These are phyloP conservation scores for Drosophila subpulchrella DNA, from an alignment of 1,140 invertebrate species.

Conservation along the genomic window DNA sequence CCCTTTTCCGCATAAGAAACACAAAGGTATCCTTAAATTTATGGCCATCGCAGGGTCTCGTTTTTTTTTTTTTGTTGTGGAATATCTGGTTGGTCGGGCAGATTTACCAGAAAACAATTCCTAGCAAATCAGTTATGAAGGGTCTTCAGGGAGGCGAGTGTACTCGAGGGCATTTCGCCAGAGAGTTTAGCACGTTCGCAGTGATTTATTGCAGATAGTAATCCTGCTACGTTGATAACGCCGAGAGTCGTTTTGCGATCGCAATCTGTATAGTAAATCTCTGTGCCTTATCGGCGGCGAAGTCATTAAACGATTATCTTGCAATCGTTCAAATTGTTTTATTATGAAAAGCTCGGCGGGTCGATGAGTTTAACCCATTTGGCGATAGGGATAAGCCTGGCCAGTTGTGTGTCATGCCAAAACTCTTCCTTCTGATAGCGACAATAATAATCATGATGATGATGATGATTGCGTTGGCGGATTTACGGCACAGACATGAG, in stretches of 20 bases:
- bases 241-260: constrained; percentile 10
- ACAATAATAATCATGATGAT: constrained; percentile 2
- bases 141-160: constrained; percentile 19
- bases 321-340: constrained; percentile 60
- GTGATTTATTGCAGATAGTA: constrained; percentile 42
- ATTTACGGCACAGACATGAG: constrained; percentile 35
- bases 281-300: constrained; percentile 40
- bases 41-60: constrained; percentile 32
- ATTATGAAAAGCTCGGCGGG: constrained; percentile 27
- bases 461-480: constrained; percentile 28
- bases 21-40: constrained; percentile 60
- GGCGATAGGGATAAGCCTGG: constrained; percentile 30
- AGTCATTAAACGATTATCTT: constrained; percentile 63
- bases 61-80: constrained; percentile 2
- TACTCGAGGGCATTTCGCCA: constrained; percentile 3
- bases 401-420: constrained; percentile 28
- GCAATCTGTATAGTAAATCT: constrained; percentile 42
- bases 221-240: constrained; percentile 30
- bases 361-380: constrained; percentile 19
- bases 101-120: constrained; percentile 11
- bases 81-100: constrained; percentile 12
- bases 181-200: constrained; percentile 34
- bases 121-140: constrained; percentile 52
- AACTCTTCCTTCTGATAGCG: constrained; percentile 34
- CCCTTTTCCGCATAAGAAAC: constrained; percentile 45